phyloP scores from a whole-genome alignment of 1,140 invertebrate genomes.

The Coenobita brevimanus region DNA sequence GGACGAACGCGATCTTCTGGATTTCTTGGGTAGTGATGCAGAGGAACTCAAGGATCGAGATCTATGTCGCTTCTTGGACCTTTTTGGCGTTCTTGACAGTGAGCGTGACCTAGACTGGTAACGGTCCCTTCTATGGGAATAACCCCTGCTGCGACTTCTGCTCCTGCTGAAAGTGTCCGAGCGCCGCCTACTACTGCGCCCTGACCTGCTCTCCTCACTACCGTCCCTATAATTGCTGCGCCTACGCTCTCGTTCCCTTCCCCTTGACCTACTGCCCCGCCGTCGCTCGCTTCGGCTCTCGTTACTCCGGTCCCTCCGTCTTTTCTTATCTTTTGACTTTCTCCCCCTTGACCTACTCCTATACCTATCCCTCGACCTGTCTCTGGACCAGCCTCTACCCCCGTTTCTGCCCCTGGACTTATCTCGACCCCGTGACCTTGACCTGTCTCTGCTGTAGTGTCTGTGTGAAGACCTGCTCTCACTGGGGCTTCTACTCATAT shows the following conservation, averaged over 20 bases:
- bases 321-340: slow-evolving; percentile 21
- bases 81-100: slow-evolving; percentile 52
- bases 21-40: slow-evolving; percentile 42
- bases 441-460: slow-evolving; percentile 45
- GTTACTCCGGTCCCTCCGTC: slow-evolving; percentile 31
- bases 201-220: slow-evolving; percentile 49
- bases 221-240: slow-evolving; percentile 40
- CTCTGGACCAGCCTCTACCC: slow-evolving; percentile 36
- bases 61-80: slow-evolving; percentile 48
- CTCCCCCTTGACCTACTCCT: slow-evolving; percentile 40
- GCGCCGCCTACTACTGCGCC: slow-evolving; percentile 32
- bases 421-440: slow-evolving; percentile 8
- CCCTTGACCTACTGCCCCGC: slow-evolving; percentile 28
- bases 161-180: slow-evolving; percentile 42
- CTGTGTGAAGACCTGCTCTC: slow-evolving; percentile 35
- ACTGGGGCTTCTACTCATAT: slow-evolving; percentile 46
- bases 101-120: slow-evolving; percentile 46
- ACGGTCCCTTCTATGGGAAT: slow-evolving; percentile 41
- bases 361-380: slow-evolving; percentile 39
- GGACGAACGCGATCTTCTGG: slow-evolving; percentile 51
- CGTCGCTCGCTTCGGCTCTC: slow-evolving; percentile 22
- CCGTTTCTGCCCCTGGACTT: slow-evolving; percentile 33
- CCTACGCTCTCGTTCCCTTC: slow-evolving; percentile 15
- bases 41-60: slow-evolving; percentile 42
- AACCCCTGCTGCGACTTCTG: slow-evolving; percentile 42